Evolutionary conservation across 1,140 invertebrate species (phyloP).

Genomic region (Microplitis mediator): DNA sequence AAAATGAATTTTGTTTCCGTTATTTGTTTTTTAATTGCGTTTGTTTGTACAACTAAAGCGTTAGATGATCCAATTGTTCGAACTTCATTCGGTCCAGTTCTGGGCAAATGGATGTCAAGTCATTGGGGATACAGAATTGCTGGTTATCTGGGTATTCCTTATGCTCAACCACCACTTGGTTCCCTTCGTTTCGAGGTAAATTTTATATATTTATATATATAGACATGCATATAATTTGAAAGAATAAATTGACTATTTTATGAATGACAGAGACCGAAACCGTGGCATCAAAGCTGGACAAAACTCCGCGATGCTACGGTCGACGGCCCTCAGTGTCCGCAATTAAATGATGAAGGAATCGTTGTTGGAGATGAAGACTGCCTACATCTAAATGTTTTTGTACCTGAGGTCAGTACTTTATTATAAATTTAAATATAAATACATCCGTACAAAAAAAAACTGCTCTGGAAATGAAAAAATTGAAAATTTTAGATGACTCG

Average conservation of each 20-base stretch:
- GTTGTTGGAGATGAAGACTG: constrained; percentile 53
- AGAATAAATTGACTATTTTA: too few species aligned
- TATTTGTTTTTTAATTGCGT: constrained; percentile 1
- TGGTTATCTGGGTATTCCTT: constrained; percentile 52
- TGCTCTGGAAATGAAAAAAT: background rate
- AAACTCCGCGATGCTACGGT: constrained; percentile 42
- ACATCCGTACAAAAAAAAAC: background rate
- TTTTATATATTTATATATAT: background rate
- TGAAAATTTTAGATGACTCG: too few species aligned
- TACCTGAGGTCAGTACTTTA: constrained; percentile 44
- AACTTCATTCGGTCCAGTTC: constrained; percentile 44
- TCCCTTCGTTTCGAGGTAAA: constrained; percentile 49
- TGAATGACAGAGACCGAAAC: constrained; percentile 41
- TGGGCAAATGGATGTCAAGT: constrained; percentile 44
- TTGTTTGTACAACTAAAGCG: background rate
- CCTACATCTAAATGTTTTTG: constrained; percentile 54
- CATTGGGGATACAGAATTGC: constrained; percentile 27
- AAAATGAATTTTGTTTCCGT: background rate
- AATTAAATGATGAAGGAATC: constrained; percentile 27
- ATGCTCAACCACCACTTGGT: constrained; percentile 47
- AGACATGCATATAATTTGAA: background rate
- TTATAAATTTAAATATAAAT: background rate
- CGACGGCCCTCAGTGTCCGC: constrained; percentile 52
- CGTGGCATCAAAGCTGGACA: constrained; percentile 49
- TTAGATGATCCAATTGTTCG: constrained; percentile 22